These are phyloP conservation scores for Trachelus iudaicus DNA, from an alignment of 2,888 invertebrate genomes.

Conservation along the genomic window DNA sequence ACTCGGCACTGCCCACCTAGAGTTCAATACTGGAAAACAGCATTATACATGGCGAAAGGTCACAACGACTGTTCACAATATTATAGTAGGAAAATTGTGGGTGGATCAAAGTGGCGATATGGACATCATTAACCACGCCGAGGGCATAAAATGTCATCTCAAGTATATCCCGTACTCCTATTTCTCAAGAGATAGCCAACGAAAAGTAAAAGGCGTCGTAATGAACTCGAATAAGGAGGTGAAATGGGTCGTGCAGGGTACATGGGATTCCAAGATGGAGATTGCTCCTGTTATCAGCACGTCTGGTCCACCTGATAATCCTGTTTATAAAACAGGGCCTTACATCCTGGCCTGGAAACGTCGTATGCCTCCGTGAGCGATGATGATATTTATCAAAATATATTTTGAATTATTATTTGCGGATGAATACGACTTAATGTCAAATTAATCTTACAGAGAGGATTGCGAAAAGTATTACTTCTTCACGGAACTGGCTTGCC, in stretches of 20 bases:
- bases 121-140: conserved; percentile 92
- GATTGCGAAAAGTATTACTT: conserved; percentile 85
- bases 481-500: conserved; percentile 94
- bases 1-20: conserved; percentile 78
- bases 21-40: conserved; percentile 76
- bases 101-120: conserved; percentile 99
- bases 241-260: conserved; percentile 80
- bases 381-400: not conserved
- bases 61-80: conserved; percentile 99
- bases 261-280: conserved; percentile 97
- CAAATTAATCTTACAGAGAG: conserved; percentile 62
- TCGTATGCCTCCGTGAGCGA: conserved; percentile 76
- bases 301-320: conserved; percentile 77
- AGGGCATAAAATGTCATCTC: conserved; percentile 93
- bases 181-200: conserved; percentile 95
- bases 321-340: conserved; percentile 92
- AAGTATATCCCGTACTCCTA: conserved; percentile 99
- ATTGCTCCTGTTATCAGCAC: conserved; percentile 87
- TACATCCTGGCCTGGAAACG: conserved; percentile 90
- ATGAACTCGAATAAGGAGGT: conserved; percentile 80
- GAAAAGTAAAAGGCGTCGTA: conserved; percentile 87
- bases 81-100: conserved; percentile 99
- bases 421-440: not conserved
- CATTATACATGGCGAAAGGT: conserved; percentile 99
- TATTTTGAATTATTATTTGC: not conserved